Conservation (phyloP, 2,888 invertebrate species). For the Lymantria monacha region DNA sequence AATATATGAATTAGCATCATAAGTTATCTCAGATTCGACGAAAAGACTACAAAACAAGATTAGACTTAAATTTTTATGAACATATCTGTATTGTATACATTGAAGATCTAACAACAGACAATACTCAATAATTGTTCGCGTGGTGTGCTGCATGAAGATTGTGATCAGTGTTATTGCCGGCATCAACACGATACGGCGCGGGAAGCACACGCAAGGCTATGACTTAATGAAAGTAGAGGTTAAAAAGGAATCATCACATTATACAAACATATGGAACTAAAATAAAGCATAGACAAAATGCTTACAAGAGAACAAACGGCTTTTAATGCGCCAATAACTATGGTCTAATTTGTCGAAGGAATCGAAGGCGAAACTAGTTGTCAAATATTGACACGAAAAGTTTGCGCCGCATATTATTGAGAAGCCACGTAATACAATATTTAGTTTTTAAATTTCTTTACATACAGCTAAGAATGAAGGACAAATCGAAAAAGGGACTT, state of each 20-base stretch:
- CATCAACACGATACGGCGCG: constrained; percentile 1
- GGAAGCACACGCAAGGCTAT: constrained; percentile 3
- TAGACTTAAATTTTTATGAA: constrained; percentile 78
- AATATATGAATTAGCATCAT: constrained; percentile 69
- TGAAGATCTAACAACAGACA: constrained; percentile 69
- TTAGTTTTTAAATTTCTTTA: constrained; percentile 2
- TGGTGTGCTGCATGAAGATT: constrained; percentile 16
- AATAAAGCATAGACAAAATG: constrained; percentile 9
- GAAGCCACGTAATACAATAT: constrained; percentile 5
- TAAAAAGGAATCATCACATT: constrained; percentile 27
- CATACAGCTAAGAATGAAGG: constrained; percentile 19
- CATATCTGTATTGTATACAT: constrained; percentile 78
- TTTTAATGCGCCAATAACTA: constrained; percentile 6
- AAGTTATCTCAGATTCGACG: constrained; percentile 80
- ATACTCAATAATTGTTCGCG: constrained; percentile 59
- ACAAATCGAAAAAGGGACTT: constrained; percentile 11
- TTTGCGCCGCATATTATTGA: constrained; percentile 10
- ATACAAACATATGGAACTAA: constrained; percentile 16
- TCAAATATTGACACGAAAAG: constrained; percentile 7
- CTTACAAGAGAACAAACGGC: constrained; percentile 4
- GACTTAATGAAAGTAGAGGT: constrained; percentile 4
- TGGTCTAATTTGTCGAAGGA: not conserved
- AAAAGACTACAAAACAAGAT: constrained; percentile 77
- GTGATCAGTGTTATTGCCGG: constrained; percentile 2
- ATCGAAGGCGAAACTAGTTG: constrained; percentile 11